Evolutionary conservation across 2,113 vertebrate genomes (phyloP).

Genomic region (Petromus typicus): DNA sequence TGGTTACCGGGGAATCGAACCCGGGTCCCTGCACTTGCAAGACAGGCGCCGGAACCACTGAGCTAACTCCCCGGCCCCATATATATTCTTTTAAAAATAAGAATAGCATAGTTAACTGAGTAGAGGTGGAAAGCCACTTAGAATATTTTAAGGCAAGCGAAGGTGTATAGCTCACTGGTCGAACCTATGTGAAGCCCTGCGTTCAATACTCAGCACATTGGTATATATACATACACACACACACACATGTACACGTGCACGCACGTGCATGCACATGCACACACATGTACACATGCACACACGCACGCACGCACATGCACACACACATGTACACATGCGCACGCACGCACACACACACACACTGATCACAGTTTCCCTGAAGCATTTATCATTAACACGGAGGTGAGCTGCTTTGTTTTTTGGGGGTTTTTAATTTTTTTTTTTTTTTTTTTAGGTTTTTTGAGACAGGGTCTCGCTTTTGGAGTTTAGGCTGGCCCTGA

Average conservation of each 20-base stretch:
- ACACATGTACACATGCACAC: too few species aligned
- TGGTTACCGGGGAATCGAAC: not conserved
- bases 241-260: too few species aligned
- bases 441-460: too few species aligned
- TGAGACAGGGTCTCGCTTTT: too few species aligned
- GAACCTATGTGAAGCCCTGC: not conserved
- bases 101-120: conserved; percentile 47
- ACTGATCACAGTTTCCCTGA: conserved; percentile 21
- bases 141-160: not conserved
- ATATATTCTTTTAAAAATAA: not conserved
- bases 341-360: rapidly evolving
- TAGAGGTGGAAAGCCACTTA: conserved; percentile 43
- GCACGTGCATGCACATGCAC: too few species aligned
- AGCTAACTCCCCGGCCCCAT: too few species aligned
- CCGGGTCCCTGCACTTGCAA: too few species aligned
- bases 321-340: too few species aligned
- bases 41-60: too few species aligned
- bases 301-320: too few species aligned
- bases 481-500: too few species aligned
- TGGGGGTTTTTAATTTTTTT: not conserved
- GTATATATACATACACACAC: too few species aligned
- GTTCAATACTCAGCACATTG: not conserved
- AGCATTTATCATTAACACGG: not conserved
- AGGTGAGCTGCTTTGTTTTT: not conserved
- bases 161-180: not conserved